These are phyloP conservation scores for Balaenoptera acutorostrata DNA, from an alignment of 2,113 vertebrate genomes.

Conservation along the genomic window DNA sequence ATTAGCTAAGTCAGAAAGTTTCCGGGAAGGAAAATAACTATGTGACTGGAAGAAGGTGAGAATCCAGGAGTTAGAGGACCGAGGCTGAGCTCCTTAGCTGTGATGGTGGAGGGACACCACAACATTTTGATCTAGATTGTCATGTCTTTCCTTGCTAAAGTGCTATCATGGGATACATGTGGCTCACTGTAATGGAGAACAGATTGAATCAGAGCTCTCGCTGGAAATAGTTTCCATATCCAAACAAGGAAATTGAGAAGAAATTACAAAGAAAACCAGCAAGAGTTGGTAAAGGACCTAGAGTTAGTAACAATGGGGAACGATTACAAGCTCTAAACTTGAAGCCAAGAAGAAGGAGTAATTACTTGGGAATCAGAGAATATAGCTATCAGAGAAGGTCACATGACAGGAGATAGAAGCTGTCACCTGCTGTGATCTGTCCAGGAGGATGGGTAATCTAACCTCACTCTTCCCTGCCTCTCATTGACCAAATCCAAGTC, in stretches of 20 bases:
- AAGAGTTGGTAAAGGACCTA: background rate
- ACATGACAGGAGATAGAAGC: background rate
- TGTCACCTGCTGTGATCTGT: background rate
- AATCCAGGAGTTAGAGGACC: background rate
- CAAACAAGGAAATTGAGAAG: background rate
- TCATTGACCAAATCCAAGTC: background rate
- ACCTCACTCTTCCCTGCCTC: background rate
- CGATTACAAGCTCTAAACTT: background rate
- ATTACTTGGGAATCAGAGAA: background rate
- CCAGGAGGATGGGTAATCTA: background rate
- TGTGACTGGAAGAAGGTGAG: background rate
- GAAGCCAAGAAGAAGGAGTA: background rate
- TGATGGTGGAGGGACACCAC: background rate
- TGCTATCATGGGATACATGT: background rate
- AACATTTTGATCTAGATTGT: background rate
- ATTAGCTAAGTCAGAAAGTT: background rate
- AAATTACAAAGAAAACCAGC: background rate
- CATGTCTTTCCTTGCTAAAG: background rate
- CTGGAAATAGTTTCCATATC: background rate
- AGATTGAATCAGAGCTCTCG: background rate
- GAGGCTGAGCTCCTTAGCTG: background rate
- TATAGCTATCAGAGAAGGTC: background rate
- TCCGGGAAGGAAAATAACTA: background rate
- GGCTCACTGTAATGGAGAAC: background rate
- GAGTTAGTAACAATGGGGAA: background rate